These are phyloP conservation scores for Himalopsyche tibetana DNA, from an alignment of 2,888 invertebrate species.

Conservation along the genomic window DNA sequence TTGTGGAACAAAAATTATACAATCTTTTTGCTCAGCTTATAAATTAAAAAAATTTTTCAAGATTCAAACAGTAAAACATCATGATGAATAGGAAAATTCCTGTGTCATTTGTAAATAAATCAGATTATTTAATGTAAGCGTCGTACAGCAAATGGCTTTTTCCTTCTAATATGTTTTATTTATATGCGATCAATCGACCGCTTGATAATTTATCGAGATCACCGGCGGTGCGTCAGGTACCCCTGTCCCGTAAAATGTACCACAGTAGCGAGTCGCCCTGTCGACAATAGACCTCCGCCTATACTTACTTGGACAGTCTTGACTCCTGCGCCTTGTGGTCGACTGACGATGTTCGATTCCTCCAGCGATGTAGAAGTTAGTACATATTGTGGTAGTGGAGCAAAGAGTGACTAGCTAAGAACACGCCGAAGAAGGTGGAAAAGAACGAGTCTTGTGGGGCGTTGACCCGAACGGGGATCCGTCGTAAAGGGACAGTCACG, in stretches of 20 bases:
- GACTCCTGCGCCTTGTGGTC: not conserved
- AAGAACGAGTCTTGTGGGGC: constrained; percentile 24
- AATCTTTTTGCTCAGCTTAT: no score
- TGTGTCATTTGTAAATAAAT: no score
- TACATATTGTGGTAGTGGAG: constrained; percentile 7
- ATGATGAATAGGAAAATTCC: no score
- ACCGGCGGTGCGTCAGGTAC: constrained; percentile 1
- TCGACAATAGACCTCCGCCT: not conserved
- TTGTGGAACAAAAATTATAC: no score
- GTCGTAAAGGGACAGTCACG: constrained; percentile 45
- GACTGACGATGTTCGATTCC: constrained; percentile 3
- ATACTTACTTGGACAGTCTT: not conserved
- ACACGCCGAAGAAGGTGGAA: constrained; percentile 34
- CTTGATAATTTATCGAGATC: not conserved
- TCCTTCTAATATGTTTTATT: no score
- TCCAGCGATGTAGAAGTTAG: not conserved
- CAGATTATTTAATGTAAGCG: no score
- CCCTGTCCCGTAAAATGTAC: not conserved
- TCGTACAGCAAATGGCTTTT: no score
- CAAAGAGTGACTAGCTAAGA: not conserved
- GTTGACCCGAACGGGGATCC: constrained; percentile 46
- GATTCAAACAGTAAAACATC: no score
- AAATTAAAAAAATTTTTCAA: no score
- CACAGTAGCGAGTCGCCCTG: constrained; percentile 28
- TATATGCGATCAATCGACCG: no score